Evolutionary conservation across 2,888 invertebrate species (phyloP).

Genomic region (Tuberolachnus salignus): DNA sequence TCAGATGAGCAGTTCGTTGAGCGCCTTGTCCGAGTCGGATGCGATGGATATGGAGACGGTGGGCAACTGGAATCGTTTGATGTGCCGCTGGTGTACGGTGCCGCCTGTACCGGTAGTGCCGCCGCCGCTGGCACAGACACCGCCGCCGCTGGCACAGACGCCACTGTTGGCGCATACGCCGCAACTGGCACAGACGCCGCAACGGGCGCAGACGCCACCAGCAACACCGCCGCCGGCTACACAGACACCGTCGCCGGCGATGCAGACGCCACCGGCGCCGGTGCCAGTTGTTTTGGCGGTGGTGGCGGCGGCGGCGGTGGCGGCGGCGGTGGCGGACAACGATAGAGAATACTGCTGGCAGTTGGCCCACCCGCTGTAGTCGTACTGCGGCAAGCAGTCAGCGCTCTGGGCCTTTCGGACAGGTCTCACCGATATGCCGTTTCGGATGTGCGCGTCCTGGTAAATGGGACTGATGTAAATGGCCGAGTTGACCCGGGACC

Average conservation of each 20-base stretch:
- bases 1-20: constrained; percentile 54
- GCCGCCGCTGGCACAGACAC: background rate
- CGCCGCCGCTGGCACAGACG: background rate
- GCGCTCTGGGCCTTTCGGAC: constrained; percentile 57
- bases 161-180: background rate
- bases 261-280: constrained; percentile 5
- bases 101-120: background rate
- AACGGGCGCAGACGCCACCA: background rate
- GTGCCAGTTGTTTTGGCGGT: no score
- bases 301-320: background rate
- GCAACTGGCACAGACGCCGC: background rate
- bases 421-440: constrained; percentile 48
- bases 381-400: constrained; percentile 55
- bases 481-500: constrained; percentile 83
- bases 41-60: constrained; percentile 58
- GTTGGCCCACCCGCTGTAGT: constrained; percentile 50
- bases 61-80: constrained; percentile 55
- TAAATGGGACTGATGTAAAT: constrained; percentile 69
- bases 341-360: constrained; percentile 46
- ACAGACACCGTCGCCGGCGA: background rate
- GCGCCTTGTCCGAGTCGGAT: constrained; percentile 58
- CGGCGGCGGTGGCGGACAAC: background rate
- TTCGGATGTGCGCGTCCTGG: constrained; percentile 50
- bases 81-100: constrained; percentile 29
- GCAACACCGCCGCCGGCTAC: background rate